phyloP scores from a whole-genome alignment of 2,797 vertebrate species.

The Micropoecilia bifurca region DNA sequence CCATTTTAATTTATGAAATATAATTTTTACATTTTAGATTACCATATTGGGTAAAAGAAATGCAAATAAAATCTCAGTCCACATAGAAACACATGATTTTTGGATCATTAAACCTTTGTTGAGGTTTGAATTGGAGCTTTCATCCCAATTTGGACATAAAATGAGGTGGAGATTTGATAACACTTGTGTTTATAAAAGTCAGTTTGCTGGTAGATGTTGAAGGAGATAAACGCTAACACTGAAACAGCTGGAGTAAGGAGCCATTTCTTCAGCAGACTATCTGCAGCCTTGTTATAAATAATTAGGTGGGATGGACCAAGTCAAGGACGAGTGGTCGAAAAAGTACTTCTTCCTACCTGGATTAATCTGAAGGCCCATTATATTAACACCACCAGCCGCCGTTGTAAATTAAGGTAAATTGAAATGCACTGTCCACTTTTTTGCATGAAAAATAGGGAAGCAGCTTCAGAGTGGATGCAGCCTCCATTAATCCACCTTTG shows the following conservation, averaged over 20 bases:
- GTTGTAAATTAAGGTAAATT: background rate
- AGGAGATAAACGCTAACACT: background rate
- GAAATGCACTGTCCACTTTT: background rate
- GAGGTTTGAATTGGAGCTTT: background rate
- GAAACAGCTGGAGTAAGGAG: background rate
- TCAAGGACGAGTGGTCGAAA: slow-evolving; percentile 10
- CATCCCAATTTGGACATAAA: background rate
- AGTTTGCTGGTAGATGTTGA: background rate
- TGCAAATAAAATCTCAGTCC: background rate
- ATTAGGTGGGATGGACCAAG: background rate
- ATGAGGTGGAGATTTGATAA: background rate
- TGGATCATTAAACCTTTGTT: background rate
- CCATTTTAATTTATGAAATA: background rate
- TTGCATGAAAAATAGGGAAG: background rate
- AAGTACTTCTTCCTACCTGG: background rate
- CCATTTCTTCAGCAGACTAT: background rate
- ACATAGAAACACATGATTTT: background rate
- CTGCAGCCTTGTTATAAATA: background rate
- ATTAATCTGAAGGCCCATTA: slow-evolving; percentile 3
- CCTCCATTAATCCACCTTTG: background rate
- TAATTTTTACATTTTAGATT: background rate
- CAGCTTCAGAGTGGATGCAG: background rate
- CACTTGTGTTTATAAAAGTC: background rate
- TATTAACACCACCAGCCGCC: background rate
- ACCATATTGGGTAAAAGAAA: background rate